Conservation (phyloP, 2,888 invertebrate species). For the Drosophila leonis region DNA sequence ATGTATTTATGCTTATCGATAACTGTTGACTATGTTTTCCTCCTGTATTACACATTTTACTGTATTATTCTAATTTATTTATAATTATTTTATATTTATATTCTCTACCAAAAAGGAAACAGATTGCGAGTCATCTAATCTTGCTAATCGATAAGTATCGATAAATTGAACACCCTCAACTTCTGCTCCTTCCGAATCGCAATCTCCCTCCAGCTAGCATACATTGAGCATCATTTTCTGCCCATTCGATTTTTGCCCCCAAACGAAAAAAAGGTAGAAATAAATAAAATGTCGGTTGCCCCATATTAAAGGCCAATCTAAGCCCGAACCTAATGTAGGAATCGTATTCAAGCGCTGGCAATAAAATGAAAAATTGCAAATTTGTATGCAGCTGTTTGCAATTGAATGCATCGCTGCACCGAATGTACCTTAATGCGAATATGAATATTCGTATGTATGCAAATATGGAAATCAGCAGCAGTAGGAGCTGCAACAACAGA, state of each 20-base stretch:
- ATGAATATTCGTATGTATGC: constrained; percentile 48
- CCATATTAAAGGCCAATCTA: constrained; percentile 9
- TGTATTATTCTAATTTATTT: background rate
- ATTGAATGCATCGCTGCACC: constrained; percentile 57
- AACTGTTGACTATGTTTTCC: background rate
- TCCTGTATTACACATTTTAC: background rate
- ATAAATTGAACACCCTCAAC: background rate
- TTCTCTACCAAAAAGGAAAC: background rate
- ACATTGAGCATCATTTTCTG: background rate
- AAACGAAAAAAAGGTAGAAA: background rate
- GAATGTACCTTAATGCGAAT: constrained; percentile 39
- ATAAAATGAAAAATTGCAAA: constrained; percentile 45
- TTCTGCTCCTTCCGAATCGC: no score
- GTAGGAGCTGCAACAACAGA: background rate
- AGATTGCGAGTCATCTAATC: background rate
- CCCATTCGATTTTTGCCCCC: background rate
- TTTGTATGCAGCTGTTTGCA: constrained; percentile 46
- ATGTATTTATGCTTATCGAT: constrained; percentile 2
- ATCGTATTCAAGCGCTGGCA: constrained; percentile 8
- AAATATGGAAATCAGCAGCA: constrained; percentile 45
- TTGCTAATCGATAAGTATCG: constrained; percentile 1
- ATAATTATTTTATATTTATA: background rate
- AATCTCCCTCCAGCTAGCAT: no score
- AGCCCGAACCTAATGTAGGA: background rate
- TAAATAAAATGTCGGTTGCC: background rate